These are phyloP conservation scores for Pterostichus madidus DNA, from an alignment of 2,888 invertebrate species.

Conservation along the genomic window DNA sequence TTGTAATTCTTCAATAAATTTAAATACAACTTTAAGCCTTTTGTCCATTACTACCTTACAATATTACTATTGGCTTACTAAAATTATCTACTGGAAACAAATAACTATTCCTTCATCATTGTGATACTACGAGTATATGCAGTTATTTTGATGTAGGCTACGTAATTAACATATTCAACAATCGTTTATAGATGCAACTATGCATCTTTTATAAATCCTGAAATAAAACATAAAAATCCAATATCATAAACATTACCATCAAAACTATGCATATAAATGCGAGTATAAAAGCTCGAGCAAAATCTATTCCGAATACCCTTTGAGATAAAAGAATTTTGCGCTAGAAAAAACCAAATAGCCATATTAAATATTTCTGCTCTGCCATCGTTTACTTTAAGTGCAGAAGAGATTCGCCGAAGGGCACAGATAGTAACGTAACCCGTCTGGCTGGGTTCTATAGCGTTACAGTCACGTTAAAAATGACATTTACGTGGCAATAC, in stretches of 20 bases:
- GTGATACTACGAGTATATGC: too few species aligned
- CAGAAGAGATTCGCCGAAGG: slow-evolving; percentile 41
- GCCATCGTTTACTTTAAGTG: slow-evolving; percentile 35
- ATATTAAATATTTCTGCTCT: slow-evolving; percentile 36
- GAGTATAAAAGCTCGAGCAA: neutral
- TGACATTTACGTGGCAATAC: slow-evolving; percentile 32
- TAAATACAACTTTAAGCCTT: too few species aligned
- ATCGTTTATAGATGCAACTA: too few species aligned
- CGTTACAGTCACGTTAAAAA: slow-evolving; percentile 30
- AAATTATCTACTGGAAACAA: too few species aligned
- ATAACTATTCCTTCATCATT: too few species aligned
- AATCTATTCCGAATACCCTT: slow-evolving; percentile 38
- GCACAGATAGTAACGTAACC: slow-evolving; percentile 21
- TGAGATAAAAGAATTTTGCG: slow-evolving; percentile 45
- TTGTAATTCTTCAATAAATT: too few species aligned
- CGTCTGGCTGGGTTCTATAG: slow-evolving; percentile 22
- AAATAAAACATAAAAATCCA: neutral
- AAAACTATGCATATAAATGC: slow-evolving; percentile 48
- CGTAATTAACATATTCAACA: too few species aligned
- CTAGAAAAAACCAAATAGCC: slow-evolving; percentile 50
- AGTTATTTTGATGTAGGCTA: too few species aligned
- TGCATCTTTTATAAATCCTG: too few species aligned
- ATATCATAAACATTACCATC: slow-evolving; percentile 1
- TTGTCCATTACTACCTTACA: too few species aligned
- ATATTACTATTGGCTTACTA: too few species aligned